These are phyloP conservation scores for Dasyurus viverrinus DNA, from an alignment of 2,113 vertebrate species.

Conservation along the genomic window DNA sequence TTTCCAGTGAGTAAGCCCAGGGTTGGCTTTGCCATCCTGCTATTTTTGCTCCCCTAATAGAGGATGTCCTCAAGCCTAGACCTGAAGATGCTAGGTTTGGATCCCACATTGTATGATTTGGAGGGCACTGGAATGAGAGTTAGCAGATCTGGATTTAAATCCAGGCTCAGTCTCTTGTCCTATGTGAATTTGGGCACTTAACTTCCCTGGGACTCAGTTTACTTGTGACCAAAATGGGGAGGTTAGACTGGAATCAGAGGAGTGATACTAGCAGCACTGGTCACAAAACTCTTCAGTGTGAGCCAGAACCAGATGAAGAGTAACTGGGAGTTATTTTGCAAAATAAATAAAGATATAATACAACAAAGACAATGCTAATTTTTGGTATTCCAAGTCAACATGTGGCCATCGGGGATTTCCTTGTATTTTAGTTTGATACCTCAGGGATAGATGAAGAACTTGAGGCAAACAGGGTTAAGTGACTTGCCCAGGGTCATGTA, in stretches of 20 bases:
- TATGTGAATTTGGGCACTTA: neutral
- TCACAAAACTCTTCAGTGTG: neutral
- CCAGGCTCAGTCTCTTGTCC: neutral
- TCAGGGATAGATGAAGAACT: neutral
- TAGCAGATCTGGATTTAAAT: neutral
- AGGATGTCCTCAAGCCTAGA: neutral
- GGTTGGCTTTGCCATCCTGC: rapidly evolving
- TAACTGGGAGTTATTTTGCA: neutral
- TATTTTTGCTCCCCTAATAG: neutral
- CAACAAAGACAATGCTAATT: neutral
- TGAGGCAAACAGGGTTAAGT: neutral
- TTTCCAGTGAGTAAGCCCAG: rapidly evolving
- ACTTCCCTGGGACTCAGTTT: neutral
- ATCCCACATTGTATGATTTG: neutral
- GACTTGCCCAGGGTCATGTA: too few relatives aligned
- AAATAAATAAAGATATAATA: neutral
- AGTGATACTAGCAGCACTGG: neutral
- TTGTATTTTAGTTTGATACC: neutral
- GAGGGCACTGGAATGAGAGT: neutral
- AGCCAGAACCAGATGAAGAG: neutral
- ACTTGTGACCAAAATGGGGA: too few relatives aligned
- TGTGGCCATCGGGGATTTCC: neutral
- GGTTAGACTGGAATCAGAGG: neutral
- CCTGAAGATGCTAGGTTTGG: neutral
- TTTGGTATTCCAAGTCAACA: neutral